Evolutionary conservation across 2,888 invertebrate genomes (phyloP).

Genomic region (Mantis religiosa): DNA sequence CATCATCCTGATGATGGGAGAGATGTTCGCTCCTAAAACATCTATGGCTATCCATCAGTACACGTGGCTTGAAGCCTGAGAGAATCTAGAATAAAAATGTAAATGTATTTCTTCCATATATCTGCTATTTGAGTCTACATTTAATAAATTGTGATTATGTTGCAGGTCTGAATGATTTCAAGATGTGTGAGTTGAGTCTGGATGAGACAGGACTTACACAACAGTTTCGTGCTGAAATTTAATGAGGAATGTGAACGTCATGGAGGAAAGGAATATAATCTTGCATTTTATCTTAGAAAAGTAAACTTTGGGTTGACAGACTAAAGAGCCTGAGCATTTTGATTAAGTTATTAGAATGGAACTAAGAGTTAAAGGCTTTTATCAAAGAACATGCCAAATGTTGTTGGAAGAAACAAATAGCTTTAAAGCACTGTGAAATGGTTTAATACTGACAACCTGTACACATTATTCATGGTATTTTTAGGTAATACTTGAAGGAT

Average conservation of each 20-base stretch:
- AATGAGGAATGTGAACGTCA: constrained; percentile 88
- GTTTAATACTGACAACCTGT: neutral
- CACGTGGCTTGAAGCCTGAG: no score
- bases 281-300: constrained; percentile 49
- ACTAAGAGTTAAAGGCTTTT: neutral
- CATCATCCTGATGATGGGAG: no score
- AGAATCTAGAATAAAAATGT: no score
- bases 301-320: neutral
- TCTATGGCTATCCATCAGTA: no score
- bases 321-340: neutral
- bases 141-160: constrained; percentile 25
- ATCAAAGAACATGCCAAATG: neutral
- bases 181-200: constrained; percentile 95
- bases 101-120: neutral
- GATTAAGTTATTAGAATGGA: neutral
- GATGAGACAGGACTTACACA: constrained; percentile 94
- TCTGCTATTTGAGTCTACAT: neutral
- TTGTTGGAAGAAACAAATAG: neutral
- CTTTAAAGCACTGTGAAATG: neutral
- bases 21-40: no score
- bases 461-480: neutral
- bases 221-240: constrained; percentile 93
- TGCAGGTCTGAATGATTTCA: constrained; percentile 92
- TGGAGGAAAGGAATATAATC: constrained; percentile 66
- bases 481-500: neutral